Conservation (phyloP, 2,888 invertebrate species). For the Pandemis heparana region DNA sequence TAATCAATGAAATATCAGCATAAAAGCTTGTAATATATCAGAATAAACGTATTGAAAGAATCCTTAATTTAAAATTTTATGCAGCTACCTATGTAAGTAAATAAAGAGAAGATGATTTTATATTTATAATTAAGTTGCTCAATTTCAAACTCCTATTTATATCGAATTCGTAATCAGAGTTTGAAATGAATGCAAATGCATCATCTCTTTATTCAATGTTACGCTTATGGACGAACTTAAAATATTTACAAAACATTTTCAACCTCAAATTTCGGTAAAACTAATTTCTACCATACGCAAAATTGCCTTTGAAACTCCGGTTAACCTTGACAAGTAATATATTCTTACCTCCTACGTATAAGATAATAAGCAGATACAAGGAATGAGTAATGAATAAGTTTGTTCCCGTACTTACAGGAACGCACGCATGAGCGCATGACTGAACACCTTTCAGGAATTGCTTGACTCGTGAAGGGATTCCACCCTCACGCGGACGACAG, state of each 20-base stretch:
- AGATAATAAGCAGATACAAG: conserved; percentile 33
- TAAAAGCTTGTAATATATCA: too few relatives aligned
- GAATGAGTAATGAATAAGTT: conserved; percentile 61
- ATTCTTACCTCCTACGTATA: conserved; percentile 12
- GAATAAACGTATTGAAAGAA: too few relatives aligned
- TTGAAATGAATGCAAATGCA: too few relatives aligned
- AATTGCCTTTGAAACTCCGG: conserved; percentile 10
- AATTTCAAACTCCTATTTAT: too few relatives aligned
- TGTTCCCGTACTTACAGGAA: conserved; percentile 56
- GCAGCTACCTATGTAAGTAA: too few relatives aligned
- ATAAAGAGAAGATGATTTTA: too few relatives aligned
- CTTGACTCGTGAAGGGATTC: conserved; percentile 64
- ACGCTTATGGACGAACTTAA: background rate
- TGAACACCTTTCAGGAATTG: conserved; percentile 61
- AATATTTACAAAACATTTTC: background rate
- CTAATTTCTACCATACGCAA: background rate
- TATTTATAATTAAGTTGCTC: too few relatives aligned
- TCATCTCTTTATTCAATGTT: too few relatives aligned
- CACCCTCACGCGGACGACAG: conserved; percentile 59
- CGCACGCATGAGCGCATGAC: conserved; percentile 55
- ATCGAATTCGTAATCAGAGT: too few relatives aligned
- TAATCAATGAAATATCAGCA: too few relatives aligned
- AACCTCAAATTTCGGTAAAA: background rate
- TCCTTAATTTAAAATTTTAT: too few relatives aligned
- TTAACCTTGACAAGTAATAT: conserved; percentile 15